phyloP scores from a whole-genome alignment of 2,113 vertebrate genomes.

The Ceyx melanurus region DNA sequence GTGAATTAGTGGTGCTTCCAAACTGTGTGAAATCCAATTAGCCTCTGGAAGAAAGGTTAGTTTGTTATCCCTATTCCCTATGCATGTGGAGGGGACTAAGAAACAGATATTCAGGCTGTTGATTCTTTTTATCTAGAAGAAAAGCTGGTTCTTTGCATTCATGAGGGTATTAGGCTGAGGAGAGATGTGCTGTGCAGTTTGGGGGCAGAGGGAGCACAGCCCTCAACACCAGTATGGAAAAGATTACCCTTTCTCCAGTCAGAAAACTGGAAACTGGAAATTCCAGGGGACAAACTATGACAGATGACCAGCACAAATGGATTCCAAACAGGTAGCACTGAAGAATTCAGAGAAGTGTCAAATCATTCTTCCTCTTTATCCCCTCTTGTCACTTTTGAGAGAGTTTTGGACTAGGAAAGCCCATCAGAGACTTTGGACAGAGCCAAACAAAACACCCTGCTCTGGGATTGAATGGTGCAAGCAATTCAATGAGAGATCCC shows the following conservation, averaged over 20 bases:
- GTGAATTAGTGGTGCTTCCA: slow-evolving; percentile 47
- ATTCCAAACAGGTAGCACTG: background rate
- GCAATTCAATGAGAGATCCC: background rate
- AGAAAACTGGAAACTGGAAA: background rate
- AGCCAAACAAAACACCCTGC: background rate
- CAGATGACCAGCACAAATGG: background rate
- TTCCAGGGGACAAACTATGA: background rate
- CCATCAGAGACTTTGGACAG: background rate
- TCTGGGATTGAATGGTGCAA: background rate
- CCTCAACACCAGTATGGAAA: background rate
- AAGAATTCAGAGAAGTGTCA: background rate
- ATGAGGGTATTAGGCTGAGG: background rate
- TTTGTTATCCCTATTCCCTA: slow-evolving; percentile 28
- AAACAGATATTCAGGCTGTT: slow-evolving; percentile 26
- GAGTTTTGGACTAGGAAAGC: background rate
- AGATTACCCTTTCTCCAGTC: background rate
- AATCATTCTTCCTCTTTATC: background rate
- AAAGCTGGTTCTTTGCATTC: slow-evolving; percentile 29
- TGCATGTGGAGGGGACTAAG: background rate
- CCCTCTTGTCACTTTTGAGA: background rate
- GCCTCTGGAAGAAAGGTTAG: slow-evolving; percentile 54
- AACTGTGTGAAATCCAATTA: slow-evolving; percentile 70
- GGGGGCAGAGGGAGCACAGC: background rate
- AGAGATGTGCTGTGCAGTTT: background rate
- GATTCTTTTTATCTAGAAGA: slow-evolving; percentile 31